Conservation (phyloP, 2,888 invertebrate genomes). For the Autographa pulchrina region DNA sequence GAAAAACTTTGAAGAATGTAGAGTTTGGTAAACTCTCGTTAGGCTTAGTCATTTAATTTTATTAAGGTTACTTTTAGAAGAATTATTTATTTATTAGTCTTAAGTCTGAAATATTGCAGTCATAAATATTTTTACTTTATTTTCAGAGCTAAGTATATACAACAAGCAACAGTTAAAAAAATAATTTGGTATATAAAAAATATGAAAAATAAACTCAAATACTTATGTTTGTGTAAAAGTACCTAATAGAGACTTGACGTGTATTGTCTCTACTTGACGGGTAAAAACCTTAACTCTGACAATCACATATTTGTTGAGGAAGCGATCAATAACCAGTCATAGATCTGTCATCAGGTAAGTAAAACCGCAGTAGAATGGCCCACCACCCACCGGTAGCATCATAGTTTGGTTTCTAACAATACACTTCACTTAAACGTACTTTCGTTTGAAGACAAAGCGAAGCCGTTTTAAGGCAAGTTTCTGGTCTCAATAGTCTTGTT, state of each 20-base stretch:
- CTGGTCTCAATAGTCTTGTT: constrained; percentile 76
- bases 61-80: constrained; percentile 40
- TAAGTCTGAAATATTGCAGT: constrained; percentile 12
- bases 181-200: no score
- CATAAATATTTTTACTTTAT: neutral
- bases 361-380: constrained; percentile 62
- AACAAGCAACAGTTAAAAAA: no score
- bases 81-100: neutral
- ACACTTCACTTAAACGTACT: constrained; percentile 67
- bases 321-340: constrained; percentile 81
- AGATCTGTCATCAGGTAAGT: constrained; percentile 82
- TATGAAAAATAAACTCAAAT: constrained; percentile 5
- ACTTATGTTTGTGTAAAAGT: neutral
- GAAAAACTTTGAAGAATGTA: constrained; percentile 54
- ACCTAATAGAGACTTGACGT: constrained; percentile 20
- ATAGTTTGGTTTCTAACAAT: constrained; percentile 85
- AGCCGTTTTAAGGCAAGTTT: constrained; percentile 60
- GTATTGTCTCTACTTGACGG: constrained; percentile 38
- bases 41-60: constrained; percentile 47
- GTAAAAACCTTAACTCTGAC: constrained; percentile 45
- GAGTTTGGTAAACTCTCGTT: constrained; percentile 62
- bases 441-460: constrained; percentile 72
- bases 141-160: no score
- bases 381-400: constrained; percentile 85
- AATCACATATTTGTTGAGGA: constrained; percentile 67